Evolutionary conservation across 92 coral and sea anemone genomes (phyloP).

Genomic region (Phenganax stokvisi): DNA sequence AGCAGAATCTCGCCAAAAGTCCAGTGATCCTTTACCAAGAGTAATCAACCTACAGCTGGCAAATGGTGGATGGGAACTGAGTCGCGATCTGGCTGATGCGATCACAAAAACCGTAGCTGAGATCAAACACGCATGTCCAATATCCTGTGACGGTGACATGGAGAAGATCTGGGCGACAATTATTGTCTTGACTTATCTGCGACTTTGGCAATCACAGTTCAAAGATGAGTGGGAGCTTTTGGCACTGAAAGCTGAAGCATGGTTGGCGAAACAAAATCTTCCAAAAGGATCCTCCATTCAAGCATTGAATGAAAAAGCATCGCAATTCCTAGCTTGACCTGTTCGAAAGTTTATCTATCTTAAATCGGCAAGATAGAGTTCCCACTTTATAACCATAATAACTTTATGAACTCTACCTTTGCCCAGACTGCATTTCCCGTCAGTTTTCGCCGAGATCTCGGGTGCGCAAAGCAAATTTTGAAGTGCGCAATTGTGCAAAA

Average conservation of each 20-base stretch:
- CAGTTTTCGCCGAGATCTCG: no score
- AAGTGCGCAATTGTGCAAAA: no score
- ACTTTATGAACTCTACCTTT: no score
- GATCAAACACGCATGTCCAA: constrained; percentile 56
- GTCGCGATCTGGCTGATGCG: constrained; percentile 50
- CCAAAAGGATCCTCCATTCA: constrained; percentile 26
- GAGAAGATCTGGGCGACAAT: constrained; percentile 70
- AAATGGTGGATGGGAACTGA: constrained; percentile 74
- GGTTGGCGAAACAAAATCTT: constrained; percentile 56
- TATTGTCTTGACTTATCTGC: constrained; percentile 53
- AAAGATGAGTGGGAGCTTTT: constrained; percentile 83
- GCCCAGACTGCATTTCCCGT: no score
- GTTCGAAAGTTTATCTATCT: no score
- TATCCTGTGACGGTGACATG: constrained; percentile 44
- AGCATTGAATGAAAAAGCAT: constrained; percentile 7
- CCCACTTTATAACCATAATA: no score
- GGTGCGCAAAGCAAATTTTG: no score
- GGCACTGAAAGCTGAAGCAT: constrained; percentile 59
- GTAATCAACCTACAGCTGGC: constrained; percentile 69
- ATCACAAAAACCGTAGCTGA: constrained; percentile 41
- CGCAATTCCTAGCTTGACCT: not conserved
- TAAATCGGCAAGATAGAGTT: no score
- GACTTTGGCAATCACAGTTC: constrained; percentile 42
- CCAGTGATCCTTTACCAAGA: not conserved
- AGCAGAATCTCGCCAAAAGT: no score